A percentile compares a stretch with the other conserved stretches of the same genome.
These are phyloP conservation scores for Lepus oiostolus DNA, from an alignment of 2,797 vertebrate species.

Conservation along the genomic window DNA sequence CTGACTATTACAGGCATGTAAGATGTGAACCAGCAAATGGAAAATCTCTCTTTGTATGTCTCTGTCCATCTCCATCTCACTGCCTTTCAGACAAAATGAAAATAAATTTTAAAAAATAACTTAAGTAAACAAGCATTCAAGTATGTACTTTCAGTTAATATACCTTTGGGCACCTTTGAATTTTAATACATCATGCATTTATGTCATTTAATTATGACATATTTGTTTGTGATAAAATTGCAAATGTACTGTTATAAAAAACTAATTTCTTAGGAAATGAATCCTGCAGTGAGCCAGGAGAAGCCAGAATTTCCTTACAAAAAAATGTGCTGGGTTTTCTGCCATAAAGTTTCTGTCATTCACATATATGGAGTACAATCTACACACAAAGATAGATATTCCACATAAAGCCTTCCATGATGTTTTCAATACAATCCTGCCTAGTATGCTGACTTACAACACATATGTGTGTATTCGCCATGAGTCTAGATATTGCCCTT, in stretches of 20 bases:
- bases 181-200: background rate
- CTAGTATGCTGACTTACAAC: background rate
- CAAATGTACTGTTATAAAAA: background rate
- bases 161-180: background rate
- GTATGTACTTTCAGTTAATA: background rate
- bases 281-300: background rate
- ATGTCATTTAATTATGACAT: background rate
- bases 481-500: background rate
- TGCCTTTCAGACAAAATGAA: too few species aligned
- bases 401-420: background rate
- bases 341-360: background rate
- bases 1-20: too few species aligned
- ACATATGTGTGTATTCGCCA: background rate
- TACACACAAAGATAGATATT: background rate
- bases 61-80: too few species aligned
- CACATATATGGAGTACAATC: background rate
- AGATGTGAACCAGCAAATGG: too few species aligned
- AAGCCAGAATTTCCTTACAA: background rate
- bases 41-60: too few species aligned
- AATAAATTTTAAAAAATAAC: too few species aligned
- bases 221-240: background rate
- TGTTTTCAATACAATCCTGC: background rate
- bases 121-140: background rate
- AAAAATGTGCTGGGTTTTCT: background rate
- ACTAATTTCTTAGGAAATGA: background rate